phyloP scores from a whole-genome alignment of 1,140 invertebrate genomes.

The Rhizoglyphus robini region DNA sequence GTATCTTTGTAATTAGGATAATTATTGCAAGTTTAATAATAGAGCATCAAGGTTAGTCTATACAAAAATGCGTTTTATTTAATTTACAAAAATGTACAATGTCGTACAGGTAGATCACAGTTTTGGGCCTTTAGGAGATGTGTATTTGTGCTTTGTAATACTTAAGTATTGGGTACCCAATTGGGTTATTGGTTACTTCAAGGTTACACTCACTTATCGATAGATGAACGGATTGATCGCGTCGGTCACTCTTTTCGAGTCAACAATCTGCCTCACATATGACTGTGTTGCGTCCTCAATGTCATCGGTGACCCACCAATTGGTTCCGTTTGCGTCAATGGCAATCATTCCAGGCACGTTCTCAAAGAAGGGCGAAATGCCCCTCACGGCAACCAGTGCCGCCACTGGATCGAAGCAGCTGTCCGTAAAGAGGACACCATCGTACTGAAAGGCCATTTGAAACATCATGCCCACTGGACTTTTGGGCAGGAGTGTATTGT shows the following conservation, averaged over 20 bases:
- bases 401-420: background rate
- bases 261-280: background rate
- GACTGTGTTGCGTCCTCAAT: background rate
- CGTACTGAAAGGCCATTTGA: background rate
- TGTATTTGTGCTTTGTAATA: no score
- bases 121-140: no score
- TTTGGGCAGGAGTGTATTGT: background rate
- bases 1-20: no score
- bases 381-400: background rate
- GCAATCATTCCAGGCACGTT: background rate
- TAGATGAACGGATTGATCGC: background rate
- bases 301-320: background rate
- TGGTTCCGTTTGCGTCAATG: background rate
- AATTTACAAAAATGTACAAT: no score
- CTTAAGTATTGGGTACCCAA: no score
- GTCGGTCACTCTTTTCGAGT: background rate
- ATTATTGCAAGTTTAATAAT: no score
- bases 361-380: background rate
- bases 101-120: no score
- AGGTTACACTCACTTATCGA: no score
- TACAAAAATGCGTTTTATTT: no score
- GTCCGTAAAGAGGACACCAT: no score
- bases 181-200: no score
- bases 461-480: background rate
- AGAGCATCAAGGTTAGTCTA: no score